Conservation (phyloP, 2,797 vertebrate species). For the Lates japonicus region DNA sequence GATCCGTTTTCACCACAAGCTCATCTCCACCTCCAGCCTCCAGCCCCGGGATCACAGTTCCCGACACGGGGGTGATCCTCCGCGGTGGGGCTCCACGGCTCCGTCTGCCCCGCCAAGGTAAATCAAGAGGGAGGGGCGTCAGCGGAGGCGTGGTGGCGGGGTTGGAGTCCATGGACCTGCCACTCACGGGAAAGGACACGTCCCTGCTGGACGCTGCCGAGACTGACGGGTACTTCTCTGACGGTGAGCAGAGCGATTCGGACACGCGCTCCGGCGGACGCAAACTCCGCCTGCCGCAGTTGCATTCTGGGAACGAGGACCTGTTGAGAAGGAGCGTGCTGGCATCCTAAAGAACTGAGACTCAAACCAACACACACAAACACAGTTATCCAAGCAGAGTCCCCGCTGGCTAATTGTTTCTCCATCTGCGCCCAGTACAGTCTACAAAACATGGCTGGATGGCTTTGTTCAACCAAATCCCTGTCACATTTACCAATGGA, state of each 20-base stretch:
- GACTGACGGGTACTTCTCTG: conserved; percentile 94
- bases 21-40: conserved; percentile 73
- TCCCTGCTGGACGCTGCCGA: conserved; percentile 87
- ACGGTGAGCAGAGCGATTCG: conserved; percentile 93
- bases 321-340: conserved; percentile 94
- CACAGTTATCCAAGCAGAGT: conserved; percentile 63
- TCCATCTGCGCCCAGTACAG: conserved; percentile 68
- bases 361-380: conserved; percentile 39
- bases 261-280: conserved; percentile 85
- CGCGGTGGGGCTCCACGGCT: conserved; percentile 85
- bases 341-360: conserved; percentile 88
- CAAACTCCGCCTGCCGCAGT: conserved; percentile 87
- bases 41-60: conserved; percentile 81
- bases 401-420: conserved; percentile 56
- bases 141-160: conserved; percentile 66
- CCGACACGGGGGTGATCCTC: conserved; percentile 76
- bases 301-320: conserved; percentile 92
- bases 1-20: conserved; percentile 52
- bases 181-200: conserved; percentile 75
- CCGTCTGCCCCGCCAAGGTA: conserved; percentile 88
- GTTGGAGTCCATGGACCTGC: conserved; percentile 57
- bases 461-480: conserved; percentile 76
- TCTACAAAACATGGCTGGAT: conserved; percentile 57
- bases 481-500: conserved; percentile 56
- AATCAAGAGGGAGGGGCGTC: conserved; percentile 81